A percentile compares a stretch with the other conserved stretches of the same genome.
phyloP scores from a whole-genome alignment of 2,113 vertebrate species.

The Naja naja region DNA sequence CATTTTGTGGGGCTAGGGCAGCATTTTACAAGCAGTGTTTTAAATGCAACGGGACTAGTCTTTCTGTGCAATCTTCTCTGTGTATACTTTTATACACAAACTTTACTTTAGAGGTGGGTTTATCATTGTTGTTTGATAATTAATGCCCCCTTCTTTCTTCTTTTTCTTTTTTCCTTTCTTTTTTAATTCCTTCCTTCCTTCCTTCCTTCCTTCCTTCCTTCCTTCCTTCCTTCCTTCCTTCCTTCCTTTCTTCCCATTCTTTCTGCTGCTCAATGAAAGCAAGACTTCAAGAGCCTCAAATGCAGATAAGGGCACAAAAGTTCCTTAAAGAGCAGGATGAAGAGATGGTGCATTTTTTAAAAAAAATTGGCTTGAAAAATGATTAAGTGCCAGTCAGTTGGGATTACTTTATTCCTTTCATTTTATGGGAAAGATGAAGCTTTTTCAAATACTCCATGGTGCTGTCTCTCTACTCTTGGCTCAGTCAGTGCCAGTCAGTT shows the following conservation, averaged over 20 bases:
- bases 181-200: neutral
- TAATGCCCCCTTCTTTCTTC: slow-evolving; percentile 50
- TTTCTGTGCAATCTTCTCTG: slow-evolving; percentile 63
- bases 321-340: slow-evolving; percentile 62
- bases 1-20: slow-evolving; percentile 65
- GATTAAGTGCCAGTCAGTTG: neutral
- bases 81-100: slow-evolving; percentile 66
- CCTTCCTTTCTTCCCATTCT: slow-evolving; percentile 51
- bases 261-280: slow-evolving; percentile 64
- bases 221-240: neutral
- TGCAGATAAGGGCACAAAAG: slow-evolving; percentile 68
- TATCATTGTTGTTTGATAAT: slow-evolving; percentile 73
- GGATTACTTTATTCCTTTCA: neutral
- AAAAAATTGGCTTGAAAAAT: neutral
- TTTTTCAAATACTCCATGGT: neutral
- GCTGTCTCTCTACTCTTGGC: too few relatives aligned
- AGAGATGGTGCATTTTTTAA: neutral
- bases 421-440: neutral
- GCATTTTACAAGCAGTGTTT: slow-evolving; percentile 61
- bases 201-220: slow-evolving; percentile 45
- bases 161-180: slow-evolving; percentile 5
- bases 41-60: slow-evolving; percentile 55
- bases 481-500: neutral
- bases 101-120: slow-evolving; percentile 56
- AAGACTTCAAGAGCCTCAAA: slow-evolving; percentile 73